A percentile compares a stretch with the other conserved stretches of the same genome.
Conservation (phyloP, 2,113 vertebrate species). For the Pungitius pungitius region DNA sequence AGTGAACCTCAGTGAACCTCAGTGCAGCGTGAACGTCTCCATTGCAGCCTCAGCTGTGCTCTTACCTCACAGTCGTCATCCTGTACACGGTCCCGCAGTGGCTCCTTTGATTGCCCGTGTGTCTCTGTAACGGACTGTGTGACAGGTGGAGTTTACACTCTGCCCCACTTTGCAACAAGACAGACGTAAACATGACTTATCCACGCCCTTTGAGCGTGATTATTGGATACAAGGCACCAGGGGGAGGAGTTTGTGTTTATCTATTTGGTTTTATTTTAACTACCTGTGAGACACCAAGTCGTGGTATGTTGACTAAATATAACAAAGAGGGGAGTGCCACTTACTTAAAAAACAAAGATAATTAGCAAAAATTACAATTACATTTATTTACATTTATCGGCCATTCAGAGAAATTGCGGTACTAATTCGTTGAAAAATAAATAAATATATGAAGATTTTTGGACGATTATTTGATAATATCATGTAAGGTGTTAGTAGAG, state of each 20-base stretch:
- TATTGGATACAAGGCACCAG: conserved; percentile 53
- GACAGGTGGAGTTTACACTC: conserved; percentile 55
- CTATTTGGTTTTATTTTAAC: neutral
- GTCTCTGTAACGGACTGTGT: conserved; percentile 17
- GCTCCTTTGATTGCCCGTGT: conserved; percentile 47
- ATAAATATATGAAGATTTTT: no score
- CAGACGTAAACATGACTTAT: conserved; percentile 69
- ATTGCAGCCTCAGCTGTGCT: neutral
- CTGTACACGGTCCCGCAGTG: conserved; percentile 52
- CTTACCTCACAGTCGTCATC: conserved; percentile 66
- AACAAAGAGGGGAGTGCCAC: neutral
- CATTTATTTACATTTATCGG: neutral
- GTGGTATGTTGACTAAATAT: neutral
- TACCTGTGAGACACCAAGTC: neutral
- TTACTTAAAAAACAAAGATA: neutral
- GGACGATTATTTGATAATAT: no score
- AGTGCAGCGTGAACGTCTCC: neutral
- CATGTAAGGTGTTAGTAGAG: neutral
- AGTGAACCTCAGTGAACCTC: neutral
- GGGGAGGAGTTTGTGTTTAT: conserved; percentile 47
- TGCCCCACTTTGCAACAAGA: conserved; percentile 67
- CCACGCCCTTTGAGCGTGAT: conserved; percentile 47
- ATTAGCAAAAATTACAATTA: no score
- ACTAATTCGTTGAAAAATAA: no score
- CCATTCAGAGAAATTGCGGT: no score